A percentile compares a stretch with the other conserved stretches of the same genome.
Conservation (phyloP, 2,888 invertebrate genomes). For the Achlya flavicornis region DNA sequence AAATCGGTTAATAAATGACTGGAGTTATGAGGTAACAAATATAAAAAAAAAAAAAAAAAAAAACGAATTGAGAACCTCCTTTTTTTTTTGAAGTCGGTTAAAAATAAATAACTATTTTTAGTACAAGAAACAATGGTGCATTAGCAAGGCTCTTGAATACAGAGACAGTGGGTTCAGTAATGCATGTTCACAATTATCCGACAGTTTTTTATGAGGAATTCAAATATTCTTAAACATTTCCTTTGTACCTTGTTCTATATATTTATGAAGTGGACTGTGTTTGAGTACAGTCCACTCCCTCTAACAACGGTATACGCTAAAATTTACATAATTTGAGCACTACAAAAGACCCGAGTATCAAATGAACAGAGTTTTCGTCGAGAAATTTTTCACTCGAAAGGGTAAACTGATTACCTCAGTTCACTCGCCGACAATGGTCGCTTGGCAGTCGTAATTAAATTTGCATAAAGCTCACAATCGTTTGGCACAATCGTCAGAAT, state of each 20-base stretch:
- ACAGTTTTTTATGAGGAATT: background rate
- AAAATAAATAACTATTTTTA: too few species aligned
- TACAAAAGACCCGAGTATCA: conserved; percentile 19
- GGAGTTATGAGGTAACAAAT: too few species aligned
- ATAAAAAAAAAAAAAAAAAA: too few species aligned
- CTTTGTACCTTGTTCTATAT: background rate
- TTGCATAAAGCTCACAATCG: conserved; percentile 63
- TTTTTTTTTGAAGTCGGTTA: too few species aligned
- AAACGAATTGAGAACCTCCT: too few species aligned
- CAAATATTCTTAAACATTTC: background rate
- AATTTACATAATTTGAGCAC: conserved; percentile 13
- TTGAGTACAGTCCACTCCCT: conserved; percentile 3
- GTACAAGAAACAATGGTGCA: too few species aligned
- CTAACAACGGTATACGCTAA: conserved; percentile 9
- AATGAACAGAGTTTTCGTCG: conserved; percentile 36
- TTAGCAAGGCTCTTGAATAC: too few species aligned
- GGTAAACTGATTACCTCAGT: conserved; percentile 63
- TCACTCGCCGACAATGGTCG: conserved; percentile 54
- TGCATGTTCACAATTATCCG: too few species aligned
- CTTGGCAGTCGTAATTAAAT: conserved; percentile 56
- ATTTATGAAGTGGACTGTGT: background rate
- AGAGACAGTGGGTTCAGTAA: too few species aligned
- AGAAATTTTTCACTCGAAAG: conserved; percentile 57
- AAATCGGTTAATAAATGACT: too few species aligned
- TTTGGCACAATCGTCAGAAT: conserved; percentile 42